Conservation (phyloP, 2,797 vertebrate species). For the Dallia pectoralis region DNA sequence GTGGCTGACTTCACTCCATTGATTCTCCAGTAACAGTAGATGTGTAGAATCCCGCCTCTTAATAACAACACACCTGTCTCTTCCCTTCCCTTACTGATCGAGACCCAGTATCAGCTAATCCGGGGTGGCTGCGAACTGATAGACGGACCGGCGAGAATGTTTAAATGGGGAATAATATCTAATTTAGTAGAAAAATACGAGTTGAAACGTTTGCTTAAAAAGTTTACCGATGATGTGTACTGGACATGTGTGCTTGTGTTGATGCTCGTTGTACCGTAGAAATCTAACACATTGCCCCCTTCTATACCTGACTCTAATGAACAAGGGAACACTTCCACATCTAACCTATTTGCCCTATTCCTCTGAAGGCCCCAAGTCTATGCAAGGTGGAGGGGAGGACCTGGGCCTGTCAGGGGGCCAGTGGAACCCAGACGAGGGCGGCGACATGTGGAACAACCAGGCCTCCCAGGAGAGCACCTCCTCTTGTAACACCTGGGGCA, state of each 20-base stretch:
- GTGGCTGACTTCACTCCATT: constrained; percentile 41
- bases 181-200: too few species aligned
- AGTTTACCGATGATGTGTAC: too few species aligned
- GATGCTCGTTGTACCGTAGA: too few species aligned
- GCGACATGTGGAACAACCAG: constrained; percentile 96
- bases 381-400: constrained; percentile 93
- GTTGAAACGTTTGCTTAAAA: too few species aligned
- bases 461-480: constrained; percentile 82
- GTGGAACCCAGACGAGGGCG: constrained; percentile 89
- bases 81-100: too few species aligned
- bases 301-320: neutral
- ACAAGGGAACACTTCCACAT: neutral
- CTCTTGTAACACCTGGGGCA: constrained; percentile 79
- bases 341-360: constrained; percentile 15
- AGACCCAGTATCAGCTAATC: too few species aligned
- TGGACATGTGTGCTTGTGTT: too few species aligned
- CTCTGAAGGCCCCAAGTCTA: constrained; percentile 89
- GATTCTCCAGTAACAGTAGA: neutral
- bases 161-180: too few species aligned
- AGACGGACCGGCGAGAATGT: neutral
- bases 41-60: too few species aligned
- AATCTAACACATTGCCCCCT: too few species aligned
- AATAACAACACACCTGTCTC: too few species aligned
- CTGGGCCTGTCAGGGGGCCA: constrained; percentile 76
- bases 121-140: too few species aligned